A percentile compares a stretch with the other conserved stretches of the same genome.
Evolutionary conservation across 92 coral and sea anemone species (phyloP).

Genomic region (Epizoanthus fatuus): DNA sequence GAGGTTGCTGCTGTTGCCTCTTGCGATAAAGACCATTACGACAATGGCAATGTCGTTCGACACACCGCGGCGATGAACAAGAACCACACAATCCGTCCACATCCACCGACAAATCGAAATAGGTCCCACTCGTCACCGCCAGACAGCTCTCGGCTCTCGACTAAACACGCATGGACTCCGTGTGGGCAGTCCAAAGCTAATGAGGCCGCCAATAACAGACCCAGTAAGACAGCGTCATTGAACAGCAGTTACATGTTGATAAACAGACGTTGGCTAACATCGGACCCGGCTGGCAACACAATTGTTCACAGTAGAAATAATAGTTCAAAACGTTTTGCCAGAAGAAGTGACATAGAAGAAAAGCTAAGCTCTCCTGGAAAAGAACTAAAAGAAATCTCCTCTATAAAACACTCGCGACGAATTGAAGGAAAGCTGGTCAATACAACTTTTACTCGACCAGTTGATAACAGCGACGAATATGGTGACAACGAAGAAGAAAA

Average conservation of each 20-base stretch:
- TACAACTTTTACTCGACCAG: not conserved
- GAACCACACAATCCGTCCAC: not conserved
- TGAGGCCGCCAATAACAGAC: not conserved
- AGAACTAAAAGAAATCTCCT: not conserved
- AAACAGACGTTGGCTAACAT: not conserved
- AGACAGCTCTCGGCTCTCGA: not conserved
- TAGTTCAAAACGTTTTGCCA: not conserved
- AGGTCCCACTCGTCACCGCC: slow-evolving; percentile 8
- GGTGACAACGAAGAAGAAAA: not conserved
- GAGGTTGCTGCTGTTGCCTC: not conserved
- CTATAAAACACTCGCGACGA: not conserved
- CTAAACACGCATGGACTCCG: slow-evolving; percentile 5
- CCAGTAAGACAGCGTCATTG: not conserved
- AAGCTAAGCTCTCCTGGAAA: not conserved
- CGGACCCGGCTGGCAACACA: not conserved
- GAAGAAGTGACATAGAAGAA: not conserved
- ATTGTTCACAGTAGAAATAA: not conserved
- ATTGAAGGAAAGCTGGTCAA: not conserved
- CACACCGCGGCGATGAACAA: not conserved
- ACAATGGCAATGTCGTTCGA: not conserved
- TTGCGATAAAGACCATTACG: not conserved
- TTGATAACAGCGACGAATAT: not conserved
- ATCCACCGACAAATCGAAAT: not conserved
- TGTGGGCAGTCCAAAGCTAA: not conserved
- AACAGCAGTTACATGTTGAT: not conserved